Evolutionary conservation across 53 echinoderm and acorn worm genomes (phyloP).

Genomic region (Holothuria scabra): DNA sequence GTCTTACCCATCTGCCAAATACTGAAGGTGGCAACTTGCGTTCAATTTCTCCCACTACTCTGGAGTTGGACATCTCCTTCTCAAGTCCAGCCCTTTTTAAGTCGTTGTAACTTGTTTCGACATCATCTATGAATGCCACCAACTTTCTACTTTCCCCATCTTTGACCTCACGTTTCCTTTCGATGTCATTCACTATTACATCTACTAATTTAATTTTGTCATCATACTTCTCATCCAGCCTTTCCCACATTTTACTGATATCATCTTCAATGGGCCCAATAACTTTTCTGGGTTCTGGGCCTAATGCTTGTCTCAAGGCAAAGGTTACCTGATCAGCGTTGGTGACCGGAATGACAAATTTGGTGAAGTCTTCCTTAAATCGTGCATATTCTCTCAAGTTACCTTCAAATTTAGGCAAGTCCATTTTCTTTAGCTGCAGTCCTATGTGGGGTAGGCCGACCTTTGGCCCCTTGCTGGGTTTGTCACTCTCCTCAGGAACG

Average conservation of each 20-base stretch:
- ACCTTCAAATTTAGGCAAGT: conserved; percentile 1
- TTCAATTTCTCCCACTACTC: conserved; percentile 60
- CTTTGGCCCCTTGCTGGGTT: too few species aligned
- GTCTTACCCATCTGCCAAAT: conserved; percentile 11
- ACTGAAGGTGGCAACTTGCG: conserved; percentile 41
- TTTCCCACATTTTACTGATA: conserved; percentile 25
- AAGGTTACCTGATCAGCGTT: conserved; percentile 25
- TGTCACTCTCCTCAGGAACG: too few species aligned
- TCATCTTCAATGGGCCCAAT: conserved; percentile 10
- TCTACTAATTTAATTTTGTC: conserved; percentile 47
- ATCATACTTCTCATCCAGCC: conserved; percentile 51
- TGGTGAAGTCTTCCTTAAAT: conserved; percentile 13
- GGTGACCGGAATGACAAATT: conserved; percentile 18
- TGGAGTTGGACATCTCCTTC: conserved; percentile 52
- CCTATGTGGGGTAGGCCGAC: not conserved
- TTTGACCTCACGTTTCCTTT: conserved; percentile 19
- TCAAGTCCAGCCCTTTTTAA: conserved; percentile 44
- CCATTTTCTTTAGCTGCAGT: conserved; percentile 36
- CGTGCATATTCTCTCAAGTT: conserved; percentile 2
- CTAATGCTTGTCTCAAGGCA: conserved; percentile 20
- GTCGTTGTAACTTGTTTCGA: conserved; percentile 43
- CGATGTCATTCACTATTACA: conserved; percentile 27
- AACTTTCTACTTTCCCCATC: conserved; percentile 51
- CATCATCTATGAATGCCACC: conserved; percentile 27
- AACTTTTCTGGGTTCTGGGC: conserved; percentile 2